Evolutionary conservation across 1,140 invertebrate species (phyloP).

Genomic region (Coptotermes formosanus): DNA sequence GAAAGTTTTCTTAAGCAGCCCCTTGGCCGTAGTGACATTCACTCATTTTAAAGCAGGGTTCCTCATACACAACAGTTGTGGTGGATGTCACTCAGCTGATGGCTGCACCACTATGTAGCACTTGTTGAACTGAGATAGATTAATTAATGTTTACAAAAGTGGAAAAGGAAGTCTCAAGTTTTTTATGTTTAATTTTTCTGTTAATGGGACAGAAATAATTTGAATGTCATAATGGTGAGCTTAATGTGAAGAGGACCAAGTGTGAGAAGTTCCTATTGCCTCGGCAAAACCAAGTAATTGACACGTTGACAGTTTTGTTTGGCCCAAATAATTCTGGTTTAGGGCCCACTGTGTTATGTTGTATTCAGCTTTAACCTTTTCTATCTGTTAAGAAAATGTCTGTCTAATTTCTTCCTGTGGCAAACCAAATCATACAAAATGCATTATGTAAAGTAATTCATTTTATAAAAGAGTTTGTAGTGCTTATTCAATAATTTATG

Average conservation of each 20-base stretch:
- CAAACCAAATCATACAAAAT: background rate
- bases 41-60: slow-evolving; percentile 29
- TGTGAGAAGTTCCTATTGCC: slow-evolving; percentile 31
- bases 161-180: background rate
- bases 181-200: slow-evolving; percentile 29
- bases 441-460: background rate
- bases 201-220: slow-evolving; percentile 27
- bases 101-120: background rate
- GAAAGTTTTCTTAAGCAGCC: background rate
- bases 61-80: slow-evolving; percentile 26
- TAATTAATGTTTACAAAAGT: slow-evolving; percentile 22
- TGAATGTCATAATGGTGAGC: slow-evolving; percentile 25
- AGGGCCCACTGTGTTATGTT: background rate
- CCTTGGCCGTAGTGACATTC: background rate
- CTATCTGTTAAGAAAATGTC: slow-evolving; percentile 16
- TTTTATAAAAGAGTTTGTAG: background rate
- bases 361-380: slow-evolving; percentile 17
- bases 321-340: background rate
- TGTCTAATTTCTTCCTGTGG: slow-evolving; percentile 23
- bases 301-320: background rate
- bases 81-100: slow-evolving; percentile 14
- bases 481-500: background rate
- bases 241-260: slow-evolving; percentile 32
- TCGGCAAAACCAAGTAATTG: slow-evolving; percentile 29
- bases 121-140: slow-evolving; percentile 21